Base-by-base conservation (phyloP, 2,113 vertebrate genomes). In the Sialia sialis region DNA sequence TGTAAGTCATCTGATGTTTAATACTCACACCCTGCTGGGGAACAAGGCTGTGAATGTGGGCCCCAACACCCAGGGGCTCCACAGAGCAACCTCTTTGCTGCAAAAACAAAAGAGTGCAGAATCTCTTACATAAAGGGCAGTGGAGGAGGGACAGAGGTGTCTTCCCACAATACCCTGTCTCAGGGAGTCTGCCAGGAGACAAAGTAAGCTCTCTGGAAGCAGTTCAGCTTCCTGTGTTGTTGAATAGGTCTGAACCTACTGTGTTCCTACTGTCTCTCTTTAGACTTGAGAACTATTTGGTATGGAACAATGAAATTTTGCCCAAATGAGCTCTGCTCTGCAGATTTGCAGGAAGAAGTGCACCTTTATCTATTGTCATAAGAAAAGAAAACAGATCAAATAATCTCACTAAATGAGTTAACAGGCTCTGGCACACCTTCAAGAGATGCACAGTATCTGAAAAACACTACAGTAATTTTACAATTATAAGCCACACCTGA, bases 101-200 rank as follows among this genome's bases (percentile, higher is more conserved):
- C 6, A 3, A 62, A 72, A 84, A 86, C 60, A 92, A 78, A 39
- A 38, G 34, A 82, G 38, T 11, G 13, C 51, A 87, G 66, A 82
- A 79, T 60, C 14, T 78, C 26, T 82, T 91, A 64, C 8, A 51
- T 73, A 87, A 94, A 82, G 74, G 20, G 78, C 0, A 0, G 54
- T 60, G 70, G 81, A 89, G 78, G 81, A 89, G 84, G 73, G 25
- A 91, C 16, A 82, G 75, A 93, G 70, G 58, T 58, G 43, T 91
- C 81, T 84, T 94, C 91, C 73, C 49, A 91, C 39, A 52, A 92
- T 87, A 84, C 84, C 60, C 91, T 87, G 87, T 85, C 91, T 87
- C 3, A 0, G 44, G 22, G 56, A 89, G 77, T 20, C 62, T 95
- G 91, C 84, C 93, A 95, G 70, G 43, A 95, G 91, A 94, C 90